Conservation (phyloP, 1,140 invertebrate genomes). For the Ladona fulva region DNA sequence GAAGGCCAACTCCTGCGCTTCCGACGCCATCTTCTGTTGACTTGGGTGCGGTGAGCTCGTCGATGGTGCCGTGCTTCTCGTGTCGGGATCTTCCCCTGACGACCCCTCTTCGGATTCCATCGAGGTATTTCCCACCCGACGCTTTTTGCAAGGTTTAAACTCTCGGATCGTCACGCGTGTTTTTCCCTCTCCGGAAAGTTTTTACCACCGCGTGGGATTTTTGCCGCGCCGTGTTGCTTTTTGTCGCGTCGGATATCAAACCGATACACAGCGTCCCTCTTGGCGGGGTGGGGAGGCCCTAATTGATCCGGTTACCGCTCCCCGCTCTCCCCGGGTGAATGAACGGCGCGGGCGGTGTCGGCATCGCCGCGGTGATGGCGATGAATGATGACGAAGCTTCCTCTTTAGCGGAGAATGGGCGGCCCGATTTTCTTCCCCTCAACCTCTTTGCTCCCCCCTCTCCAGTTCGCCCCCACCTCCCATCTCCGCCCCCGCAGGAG, state of each 20-base stretch:
- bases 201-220: neutral
- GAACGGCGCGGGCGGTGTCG: neutral
- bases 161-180: neutral
- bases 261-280: neutral
- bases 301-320: neutral
- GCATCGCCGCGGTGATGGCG: slow-evolving; percentile 7
- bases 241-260: neutral
- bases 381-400: neutral
- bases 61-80: slow-evolving; percentile 30
- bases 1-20: slow-evolving; percentile 27
- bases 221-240: neutral
- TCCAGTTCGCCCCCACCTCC: neutral
- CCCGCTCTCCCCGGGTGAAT: slow-evolving; percentile 11
- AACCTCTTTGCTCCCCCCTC: neutral
- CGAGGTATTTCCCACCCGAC: too few relatives aligned
- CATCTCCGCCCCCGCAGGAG: neutral
- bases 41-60: slow-evolving; percentile 7
- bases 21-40: neutral
- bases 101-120: neutral
- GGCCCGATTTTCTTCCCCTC: neutral
- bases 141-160: too few relatives aligned
- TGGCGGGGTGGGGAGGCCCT: too few relatives aligned
- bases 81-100: slow-evolving; percentile 30
- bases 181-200: neutral
- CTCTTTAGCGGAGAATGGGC: neutral